Evolutionary conservation across 2,888 invertebrate genomes (phyloP).

Genomic region (Colletes collaris): DNA sequence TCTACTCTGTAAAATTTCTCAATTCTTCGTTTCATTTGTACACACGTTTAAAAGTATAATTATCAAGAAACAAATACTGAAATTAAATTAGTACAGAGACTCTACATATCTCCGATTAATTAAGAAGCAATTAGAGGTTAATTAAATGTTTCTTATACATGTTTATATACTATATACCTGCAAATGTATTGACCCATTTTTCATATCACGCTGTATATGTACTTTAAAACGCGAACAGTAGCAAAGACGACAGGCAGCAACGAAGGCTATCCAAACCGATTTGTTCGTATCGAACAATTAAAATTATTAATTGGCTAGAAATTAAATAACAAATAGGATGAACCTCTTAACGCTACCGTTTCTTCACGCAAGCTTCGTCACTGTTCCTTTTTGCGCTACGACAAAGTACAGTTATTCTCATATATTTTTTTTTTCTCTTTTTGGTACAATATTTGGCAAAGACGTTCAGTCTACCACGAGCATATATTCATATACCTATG

Average conservation of each 20-base stretch:
- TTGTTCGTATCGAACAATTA: neutral
- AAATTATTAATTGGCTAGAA: constrained; percentile 40
- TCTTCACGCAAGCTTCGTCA: constrained; percentile 25
- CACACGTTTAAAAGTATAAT: no score
- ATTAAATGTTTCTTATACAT: no score
- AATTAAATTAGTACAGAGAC: no score
- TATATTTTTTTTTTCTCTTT: constrained; percentile 24
- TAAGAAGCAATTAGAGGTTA: no score
- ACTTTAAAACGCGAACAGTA: neutral
- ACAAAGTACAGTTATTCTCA: constrained; percentile 49
- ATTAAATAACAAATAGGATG: constrained; percentile 56
- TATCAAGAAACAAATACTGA: no score
- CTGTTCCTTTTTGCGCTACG: constrained; percentile 57
- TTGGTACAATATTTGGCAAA: constrained; percentile 49
- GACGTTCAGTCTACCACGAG: constrained; percentile 53
- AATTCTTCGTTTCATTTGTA: no score
- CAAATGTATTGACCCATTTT: neutral
- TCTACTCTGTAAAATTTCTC: no score
- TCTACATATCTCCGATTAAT: no score
- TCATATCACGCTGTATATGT: neutral
- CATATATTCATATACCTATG: constrained; percentile 52
- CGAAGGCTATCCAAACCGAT: constrained; percentile 29
- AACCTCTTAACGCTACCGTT: constrained; percentile 56
- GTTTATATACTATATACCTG: no score
- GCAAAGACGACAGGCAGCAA: neutral